Conservation (phyloP, 2,797 vertebrate genomes). For the Tympanoctomys barrerae region DNA sequence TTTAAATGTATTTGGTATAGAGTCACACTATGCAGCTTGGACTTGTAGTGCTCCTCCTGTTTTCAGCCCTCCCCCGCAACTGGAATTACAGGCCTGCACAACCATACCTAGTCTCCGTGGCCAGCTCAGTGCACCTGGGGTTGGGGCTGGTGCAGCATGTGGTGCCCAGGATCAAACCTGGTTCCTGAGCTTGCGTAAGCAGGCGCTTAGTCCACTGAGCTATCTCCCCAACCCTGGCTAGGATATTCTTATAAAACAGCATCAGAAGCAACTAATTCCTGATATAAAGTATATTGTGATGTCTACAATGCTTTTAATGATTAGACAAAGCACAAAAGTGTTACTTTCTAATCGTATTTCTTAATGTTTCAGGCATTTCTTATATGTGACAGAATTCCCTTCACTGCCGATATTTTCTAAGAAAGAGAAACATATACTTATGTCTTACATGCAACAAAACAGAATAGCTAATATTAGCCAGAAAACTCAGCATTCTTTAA, state of each 20-base stretch:
- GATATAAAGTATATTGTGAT: neutral
- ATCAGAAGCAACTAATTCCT: conserved; percentile 20
- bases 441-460: neutral
- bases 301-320: neutral
- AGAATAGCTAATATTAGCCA: neutral
- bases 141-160: too few relatives aligned
- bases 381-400: conserved; percentile 11
- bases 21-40: too few relatives aligned
- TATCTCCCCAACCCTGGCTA: neutral
- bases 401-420: conserved; percentile 13
- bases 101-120: too few relatives aligned
- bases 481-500: conserved; percentile 42
- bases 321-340: conserved; percentile 27
- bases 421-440: neutral
- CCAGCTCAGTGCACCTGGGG: too few relatives aligned
- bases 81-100: too few relatives aligned
- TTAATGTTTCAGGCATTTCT: neutral
- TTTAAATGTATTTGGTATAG: neutral
- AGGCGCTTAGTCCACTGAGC: too few relatives aligned
- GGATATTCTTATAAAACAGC: neutral
- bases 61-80: too few relatives aligned
- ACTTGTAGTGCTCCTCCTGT: too few relatives aligned
- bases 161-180: too few relatives aligned
- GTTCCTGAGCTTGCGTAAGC: too few relatives aligned
- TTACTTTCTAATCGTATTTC: neutral